phyloP scores from a whole-genome alignment of 2,888 invertebrate species.

The Diarsia brunnea region DNA sequence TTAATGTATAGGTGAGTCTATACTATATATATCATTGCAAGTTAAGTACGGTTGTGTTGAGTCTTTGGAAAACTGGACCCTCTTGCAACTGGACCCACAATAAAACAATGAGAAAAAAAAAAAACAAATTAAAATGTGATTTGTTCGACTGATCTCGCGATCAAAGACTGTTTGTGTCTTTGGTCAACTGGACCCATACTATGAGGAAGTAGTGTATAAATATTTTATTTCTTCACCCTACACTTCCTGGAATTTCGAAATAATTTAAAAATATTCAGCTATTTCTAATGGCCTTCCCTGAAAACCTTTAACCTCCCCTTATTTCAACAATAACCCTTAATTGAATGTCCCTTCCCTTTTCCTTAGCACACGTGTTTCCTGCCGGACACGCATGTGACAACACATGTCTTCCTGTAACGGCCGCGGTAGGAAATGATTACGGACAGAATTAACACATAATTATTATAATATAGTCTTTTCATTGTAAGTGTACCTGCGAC shows the following conservation, averaged over 20 bases:
- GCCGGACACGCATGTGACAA: constrained; percentile 48
- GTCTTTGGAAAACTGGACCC: too few species aligned
- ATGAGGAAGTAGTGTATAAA: too few species aligned
- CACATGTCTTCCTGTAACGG: constrained; percentile 21
- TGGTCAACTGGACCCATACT: too few species aligned
- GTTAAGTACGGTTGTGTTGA: background rate
- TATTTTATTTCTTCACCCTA: background rate
- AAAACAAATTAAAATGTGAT: too few species aligned
- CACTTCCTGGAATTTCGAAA: background rate
- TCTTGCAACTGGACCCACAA: too few species aligned
- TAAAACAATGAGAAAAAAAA: too few species aligned
- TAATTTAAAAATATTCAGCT: background rate
- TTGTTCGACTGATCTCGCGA: too few species aligned
- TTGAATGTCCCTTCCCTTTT: constrained; percentile 13
- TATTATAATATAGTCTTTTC: too few species aligned
- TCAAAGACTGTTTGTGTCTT: too few species aligned
- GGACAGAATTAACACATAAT: constrained; percentile 24
- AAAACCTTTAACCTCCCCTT: background rate
- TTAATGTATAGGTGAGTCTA: background rate
- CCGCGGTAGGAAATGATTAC: constrained; percentile 39
- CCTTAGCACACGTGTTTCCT: constrained; percentile 22
- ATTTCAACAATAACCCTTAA: constrained; percentile 6
- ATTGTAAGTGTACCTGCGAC: background rate
- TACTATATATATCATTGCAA: background rate
- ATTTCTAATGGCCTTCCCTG: background rate